Evolutionary conservation across 2,888 invertebrate species (phyloP).

Genomic region (Cabera pusaria): DNA sequence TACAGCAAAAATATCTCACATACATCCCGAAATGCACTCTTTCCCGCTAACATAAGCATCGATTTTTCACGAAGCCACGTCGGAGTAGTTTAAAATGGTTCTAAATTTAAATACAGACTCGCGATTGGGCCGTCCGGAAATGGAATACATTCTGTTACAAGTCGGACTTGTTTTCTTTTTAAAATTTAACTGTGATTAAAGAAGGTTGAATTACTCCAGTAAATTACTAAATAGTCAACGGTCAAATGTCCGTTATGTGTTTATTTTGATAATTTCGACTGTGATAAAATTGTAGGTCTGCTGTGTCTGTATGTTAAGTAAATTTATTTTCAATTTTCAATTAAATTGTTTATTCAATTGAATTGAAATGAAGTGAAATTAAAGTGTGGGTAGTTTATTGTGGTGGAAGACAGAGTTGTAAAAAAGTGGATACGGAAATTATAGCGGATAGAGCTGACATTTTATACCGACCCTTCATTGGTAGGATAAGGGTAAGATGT

Average conservation of each 20-base stretch:
- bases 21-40: constrained; percentile 35
- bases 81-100: constrained; percentile 40
- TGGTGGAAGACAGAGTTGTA: no score
- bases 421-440: no score
- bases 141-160: constrained; percentile 51
- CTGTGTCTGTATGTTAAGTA: no score
- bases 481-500: no score
- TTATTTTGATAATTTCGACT: constrained; percentile 24
- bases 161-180: constrained; percentile 38
- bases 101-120: constrained; percentile 53
- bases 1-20: not conserved
- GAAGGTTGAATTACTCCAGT: constrained; percentile 8
- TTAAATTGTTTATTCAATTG: no score
- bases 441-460: no score
- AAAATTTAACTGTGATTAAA: constrained; percentile 24
- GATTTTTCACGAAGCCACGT: constrained; percentile 31
- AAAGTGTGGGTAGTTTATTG: no score
- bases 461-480: no score
- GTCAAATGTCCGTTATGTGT: constrained; percentile 15
- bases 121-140: constrained; percentile 50
- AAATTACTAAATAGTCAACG: no score
- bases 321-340: no score
- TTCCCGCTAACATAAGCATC: constrained; percentile 17
- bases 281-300: no score
- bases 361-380: no score